Percentiles rank a stretch among this genome's conserved stretches.
Conservation (phyloP, 2,797 vertebrate species). For the Scolopax bukidnonensis region DNA sequence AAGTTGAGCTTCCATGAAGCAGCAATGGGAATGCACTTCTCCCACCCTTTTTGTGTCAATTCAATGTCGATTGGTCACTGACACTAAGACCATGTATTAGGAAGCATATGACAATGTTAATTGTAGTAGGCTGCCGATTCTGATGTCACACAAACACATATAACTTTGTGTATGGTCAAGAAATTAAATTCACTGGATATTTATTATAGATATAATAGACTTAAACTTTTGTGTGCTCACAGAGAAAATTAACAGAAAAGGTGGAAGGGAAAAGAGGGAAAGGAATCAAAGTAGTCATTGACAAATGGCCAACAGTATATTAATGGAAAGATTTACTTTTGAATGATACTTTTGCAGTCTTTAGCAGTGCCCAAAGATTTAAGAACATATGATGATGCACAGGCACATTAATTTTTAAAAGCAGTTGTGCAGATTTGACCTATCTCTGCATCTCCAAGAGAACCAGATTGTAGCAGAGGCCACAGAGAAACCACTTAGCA, state of each 20-base stretch:
- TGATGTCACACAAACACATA: neutral
- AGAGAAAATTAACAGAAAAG: neutral
- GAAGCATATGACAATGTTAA: neutral
- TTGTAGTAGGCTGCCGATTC: neutral
- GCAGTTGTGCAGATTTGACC: conserved; percentile 1
- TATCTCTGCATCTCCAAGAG: neutral
- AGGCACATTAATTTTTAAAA: neutral
- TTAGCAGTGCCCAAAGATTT: neutral
- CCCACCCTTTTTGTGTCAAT: neutral
- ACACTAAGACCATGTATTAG: neutral
- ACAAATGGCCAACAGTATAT: neutral
- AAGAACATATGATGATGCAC: neutral
- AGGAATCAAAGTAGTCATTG: neutral
- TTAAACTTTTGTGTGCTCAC: neutral
- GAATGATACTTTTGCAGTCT: neutral
- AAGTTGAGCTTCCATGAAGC: neutral
- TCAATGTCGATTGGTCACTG: neutral
- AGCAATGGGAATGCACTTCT: neutral
- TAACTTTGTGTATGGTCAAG: neutral
- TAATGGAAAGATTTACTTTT: conserved; percentile 32
- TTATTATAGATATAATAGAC: neutral
- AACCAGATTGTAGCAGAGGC: neutral
- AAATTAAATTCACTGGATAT: neutral
- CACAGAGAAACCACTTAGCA: conserved; percentile 29
- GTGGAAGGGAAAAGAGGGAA: neutral